phyloP scores from a whole-genome alignment of 2,888 invertebrate genomes.

The Hypsopygia costalis region DNA sequence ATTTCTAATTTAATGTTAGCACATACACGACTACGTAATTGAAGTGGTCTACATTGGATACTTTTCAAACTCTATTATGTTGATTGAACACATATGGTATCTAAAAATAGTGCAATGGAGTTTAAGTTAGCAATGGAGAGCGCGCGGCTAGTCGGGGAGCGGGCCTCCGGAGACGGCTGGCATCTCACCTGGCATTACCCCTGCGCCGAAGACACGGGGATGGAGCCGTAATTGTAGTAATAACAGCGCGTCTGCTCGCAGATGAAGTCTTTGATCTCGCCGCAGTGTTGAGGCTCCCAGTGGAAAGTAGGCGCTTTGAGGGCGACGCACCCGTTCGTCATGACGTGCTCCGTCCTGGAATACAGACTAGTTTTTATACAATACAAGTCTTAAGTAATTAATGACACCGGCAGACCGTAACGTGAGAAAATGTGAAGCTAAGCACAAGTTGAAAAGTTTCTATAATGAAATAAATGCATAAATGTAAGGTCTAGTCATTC shows the following conservation, averaged over 20 bases:
- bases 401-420: slow-evolving; percentile 10
- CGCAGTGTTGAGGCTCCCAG: slow-evolving; percentile 92
- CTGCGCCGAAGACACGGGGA: slow-evolving; percentile 94
- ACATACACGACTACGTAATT: slow-evolving; percentile 40
- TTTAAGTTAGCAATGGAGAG: slow-evolving; percentile 28
- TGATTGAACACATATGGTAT: not conserved
- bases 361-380: slow-evolving; percentile 72
- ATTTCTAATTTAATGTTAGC: slow-evolving; percentile 49
- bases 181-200: slow-evolving; percentile 93
- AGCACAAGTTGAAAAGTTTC: not conserved
- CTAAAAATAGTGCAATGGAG: slow-evolving; percentile 2
- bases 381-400: slow-evolving; percentile 24
- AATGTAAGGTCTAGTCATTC: not conserved
- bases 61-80: not conserved
- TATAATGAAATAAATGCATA: not conserved
- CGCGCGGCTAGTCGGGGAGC: slow-evolving; percentile 73
- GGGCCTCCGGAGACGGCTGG: slow-evolving; percentile 78
- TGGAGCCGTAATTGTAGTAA: slow-evolving; percentile 94
- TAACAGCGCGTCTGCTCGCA: slow-evolving; percentile 95
- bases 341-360: slow-evolving; percentile 78
- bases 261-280: slow-evolving; percentile 91
- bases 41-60: too few relatives aligned
- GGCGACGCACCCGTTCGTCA: slow-evolving; percentile 87
- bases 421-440: slow-evolving; percentile 15
- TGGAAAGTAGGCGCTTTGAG: slow-evolving; percentile 88